Percentiles rank a stretch among this genome's conserved stretches.
These are phyloP conservation scores for Drosophila pseudotalamancana DNA, from an alignment of 2,888 invertebrate genomes.

Conservation along the genomic window DNA sequence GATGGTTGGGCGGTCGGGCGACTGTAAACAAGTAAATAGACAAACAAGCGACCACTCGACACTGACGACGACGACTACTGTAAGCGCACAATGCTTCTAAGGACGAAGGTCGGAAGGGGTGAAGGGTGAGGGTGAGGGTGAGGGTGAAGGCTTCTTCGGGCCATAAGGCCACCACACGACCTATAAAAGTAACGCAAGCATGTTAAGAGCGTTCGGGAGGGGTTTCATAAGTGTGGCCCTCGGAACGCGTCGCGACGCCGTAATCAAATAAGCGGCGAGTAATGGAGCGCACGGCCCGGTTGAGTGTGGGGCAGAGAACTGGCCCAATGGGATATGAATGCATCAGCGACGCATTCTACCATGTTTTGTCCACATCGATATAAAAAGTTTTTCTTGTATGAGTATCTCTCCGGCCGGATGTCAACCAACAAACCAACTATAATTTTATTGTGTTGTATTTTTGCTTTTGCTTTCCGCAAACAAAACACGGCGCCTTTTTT, in stretches of 20 bases:
- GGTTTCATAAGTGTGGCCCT: constrained; percentile 31
- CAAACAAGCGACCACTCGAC: constrained; percentile 63
- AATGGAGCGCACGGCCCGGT: constrained; percentile 56
- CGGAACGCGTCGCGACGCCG: constrained; percentile 51
- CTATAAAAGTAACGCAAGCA: constrained; percentile 58
- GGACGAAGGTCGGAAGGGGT: background rate
- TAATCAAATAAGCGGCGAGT: constrained; percentile 71
- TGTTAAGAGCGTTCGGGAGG: constrained; percentile 10
- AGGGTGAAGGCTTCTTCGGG: constrained; percentile 3
- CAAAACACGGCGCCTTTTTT: constrained; percentile 76
- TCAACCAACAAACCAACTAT: constrained; percentile 57
- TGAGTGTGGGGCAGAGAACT: constrained; percentile 48
- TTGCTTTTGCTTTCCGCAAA: constrained; percentile 58
- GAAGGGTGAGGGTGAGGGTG: constrained; percentile 11
- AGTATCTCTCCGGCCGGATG: constrained; percentile 25
- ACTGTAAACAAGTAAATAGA: constrained; percentile 65
- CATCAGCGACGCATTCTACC: constrained; percentile 54
- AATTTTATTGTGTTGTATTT: constrained; percentile 58
- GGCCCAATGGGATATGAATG: constrained; percentile 80
- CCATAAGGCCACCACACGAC: constrained; percentile 58
- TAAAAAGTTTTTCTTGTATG: constrained; percentile 41
- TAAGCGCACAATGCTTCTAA: constrained; percentile 17
- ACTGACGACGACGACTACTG: constrained; percentile 33
- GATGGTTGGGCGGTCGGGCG: too few relatives aligned
- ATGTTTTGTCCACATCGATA: constrained; percentile 35